A percentile compares a stretch with the other conserved stretches of the same genome.
These are phyloP conservation scores for Jordanella pulchra DNA, from an alignment of 2,797 vertebrate genomes.

Conservation along the genomic window DNA sequence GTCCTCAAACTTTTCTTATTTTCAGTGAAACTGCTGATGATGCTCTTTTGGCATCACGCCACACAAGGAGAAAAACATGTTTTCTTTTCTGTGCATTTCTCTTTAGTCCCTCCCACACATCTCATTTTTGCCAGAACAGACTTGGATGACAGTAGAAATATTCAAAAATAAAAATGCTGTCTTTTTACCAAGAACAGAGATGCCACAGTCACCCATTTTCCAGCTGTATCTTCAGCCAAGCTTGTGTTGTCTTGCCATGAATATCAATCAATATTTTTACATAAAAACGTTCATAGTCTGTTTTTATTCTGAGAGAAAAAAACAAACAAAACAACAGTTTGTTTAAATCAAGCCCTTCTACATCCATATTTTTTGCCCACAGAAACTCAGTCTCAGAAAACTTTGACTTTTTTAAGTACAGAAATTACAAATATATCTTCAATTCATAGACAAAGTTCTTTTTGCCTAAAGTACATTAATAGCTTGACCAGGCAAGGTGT, in stretches of 20 bases:
- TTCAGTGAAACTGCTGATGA: conserved; percentile 2
- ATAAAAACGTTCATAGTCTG: not conserved
- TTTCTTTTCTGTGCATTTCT: conserved; percentile 9
- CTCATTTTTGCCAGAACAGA: not conserved
- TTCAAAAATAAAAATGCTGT: conserved; percentile 7
- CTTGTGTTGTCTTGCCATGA: not conserved
- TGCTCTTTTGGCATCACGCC: not conserved
- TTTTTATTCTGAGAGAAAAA: too few species aligned
- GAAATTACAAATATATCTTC: not conserved
- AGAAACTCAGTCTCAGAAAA: not conserved
- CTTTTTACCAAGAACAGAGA: conserved; percentile 1
- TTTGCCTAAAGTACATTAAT: not conserved
- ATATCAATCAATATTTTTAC: not conserved
- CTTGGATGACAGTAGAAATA: not conserved
- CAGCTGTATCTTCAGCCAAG: not conserved
- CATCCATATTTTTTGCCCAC: not conserved
- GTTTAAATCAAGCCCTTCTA: not conserved
- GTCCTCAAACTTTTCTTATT: not conserved
- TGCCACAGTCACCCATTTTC: conserved; percentile 4
- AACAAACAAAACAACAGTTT: not conserved
- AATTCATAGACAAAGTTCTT: not conserved
- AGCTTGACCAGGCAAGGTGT: not conserved
- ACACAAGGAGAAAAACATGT: conserved; percentile 12
- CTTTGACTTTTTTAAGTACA: not conserved
- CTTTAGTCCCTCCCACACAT: conserved; percentile 5